Conservation (phyloP, 2,113 vertebrate species). For the Muscicapa adusta region DNA sequence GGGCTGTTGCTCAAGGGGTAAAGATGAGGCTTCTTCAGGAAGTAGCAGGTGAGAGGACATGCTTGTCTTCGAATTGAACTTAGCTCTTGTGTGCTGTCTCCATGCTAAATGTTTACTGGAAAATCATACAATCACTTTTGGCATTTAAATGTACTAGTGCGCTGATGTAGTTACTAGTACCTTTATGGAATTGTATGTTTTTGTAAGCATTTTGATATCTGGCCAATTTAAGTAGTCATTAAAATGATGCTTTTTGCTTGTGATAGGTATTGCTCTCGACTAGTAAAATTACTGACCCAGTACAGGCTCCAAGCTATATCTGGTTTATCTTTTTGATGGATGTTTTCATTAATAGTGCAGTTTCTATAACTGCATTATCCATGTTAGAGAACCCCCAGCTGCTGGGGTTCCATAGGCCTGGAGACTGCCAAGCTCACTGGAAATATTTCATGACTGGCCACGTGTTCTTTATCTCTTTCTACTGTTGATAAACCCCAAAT, state of each 20-base stretch:
- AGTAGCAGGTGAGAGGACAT: neutral
- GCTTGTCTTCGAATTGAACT: neutral
- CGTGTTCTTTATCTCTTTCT: neutral
- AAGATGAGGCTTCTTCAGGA: neutral
- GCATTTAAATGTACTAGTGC: neutral
- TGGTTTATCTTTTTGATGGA: neutral
- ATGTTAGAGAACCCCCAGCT: neutral
- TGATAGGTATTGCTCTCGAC: neutral
- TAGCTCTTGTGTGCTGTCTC: neutral
- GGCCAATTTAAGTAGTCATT: neutral
- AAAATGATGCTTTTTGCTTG: neutral
- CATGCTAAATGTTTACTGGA: neutral
- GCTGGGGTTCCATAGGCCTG: neutral
- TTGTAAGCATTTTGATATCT: neutral
- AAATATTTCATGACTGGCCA: neutral
- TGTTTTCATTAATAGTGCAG: neutral
- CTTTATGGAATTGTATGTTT: neutral
- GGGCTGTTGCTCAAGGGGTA: neutral
- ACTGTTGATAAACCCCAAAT: neutral
- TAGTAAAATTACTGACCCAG: neutral
- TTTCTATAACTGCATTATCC: neutral
- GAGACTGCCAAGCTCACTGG: neutral
- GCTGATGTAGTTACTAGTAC: neutral
- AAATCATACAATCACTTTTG: neutral
- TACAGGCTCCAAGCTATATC: neutral